These are phyloP conservation scores for Rousettus madagascariensis DNA, from an alignment of 2,797 vertebrate genomes.

Conservation along the genomic window DNA sequence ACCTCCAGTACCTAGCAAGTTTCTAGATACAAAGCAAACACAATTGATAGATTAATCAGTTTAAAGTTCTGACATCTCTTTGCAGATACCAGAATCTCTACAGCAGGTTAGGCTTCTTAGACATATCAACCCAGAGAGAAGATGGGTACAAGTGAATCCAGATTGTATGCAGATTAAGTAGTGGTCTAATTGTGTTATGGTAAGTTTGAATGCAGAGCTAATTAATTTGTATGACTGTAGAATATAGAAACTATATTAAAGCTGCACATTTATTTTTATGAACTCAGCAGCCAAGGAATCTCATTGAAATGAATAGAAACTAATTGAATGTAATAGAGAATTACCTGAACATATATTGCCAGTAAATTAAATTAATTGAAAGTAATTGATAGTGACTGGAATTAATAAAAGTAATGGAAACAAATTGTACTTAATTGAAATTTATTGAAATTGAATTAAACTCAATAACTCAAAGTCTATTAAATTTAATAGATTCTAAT, in stretches of 20 bases:
- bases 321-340: conserved; percentile 85
- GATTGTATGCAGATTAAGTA: not conserved
- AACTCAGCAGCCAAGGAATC: conserved; percentile 78
- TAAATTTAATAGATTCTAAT: conserved; percentile 85
- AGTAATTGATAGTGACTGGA: conserved; percentile 85
- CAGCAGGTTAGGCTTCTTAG: not conserved
- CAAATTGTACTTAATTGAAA: conserved; percentile 86
- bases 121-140: not conserved
- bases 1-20: not conserved
- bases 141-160: not conserved
- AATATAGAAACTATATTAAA: conserved; percentile 58
- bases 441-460: conserved; percentile 86
- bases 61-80: not conserved
- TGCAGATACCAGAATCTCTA: not conserved
- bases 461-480: conserved; percentile 83
- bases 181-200: not conserved
- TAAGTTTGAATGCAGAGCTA: conserved; percentile 35
- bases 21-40: not conserved
- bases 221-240: conserved; percentile 60
- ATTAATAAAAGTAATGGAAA: conserved; percentile 86
- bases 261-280: conserved; percentile 75
- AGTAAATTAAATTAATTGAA: conserved; percentile 87
- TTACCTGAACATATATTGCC: conserved; percentile 85
- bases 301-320: conserved; percentile 84
- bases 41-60: not conserved